Evolutionary conservation across 2,888 invertebrate species (phyloP).

Genomic region (Chirona hameri): DNA sequence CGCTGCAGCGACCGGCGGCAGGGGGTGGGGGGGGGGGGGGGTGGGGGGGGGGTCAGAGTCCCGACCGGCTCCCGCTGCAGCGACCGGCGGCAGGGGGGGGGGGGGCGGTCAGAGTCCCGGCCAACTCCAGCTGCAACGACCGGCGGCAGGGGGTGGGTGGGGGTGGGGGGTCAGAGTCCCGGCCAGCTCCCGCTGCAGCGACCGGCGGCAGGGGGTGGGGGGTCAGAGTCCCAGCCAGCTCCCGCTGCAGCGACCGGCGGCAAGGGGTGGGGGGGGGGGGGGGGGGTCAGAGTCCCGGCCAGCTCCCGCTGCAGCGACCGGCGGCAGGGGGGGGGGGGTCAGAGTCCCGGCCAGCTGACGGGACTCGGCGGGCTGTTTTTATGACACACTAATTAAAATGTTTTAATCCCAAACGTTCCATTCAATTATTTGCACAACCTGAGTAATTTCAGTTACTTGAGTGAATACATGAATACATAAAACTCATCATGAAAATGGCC

Average conservation of each 20-base stretch:
- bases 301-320: constrained; percentile 48
- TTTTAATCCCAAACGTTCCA: too few relatives aligned
- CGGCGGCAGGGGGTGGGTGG: not conserved
- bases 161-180: constrained; percentile 46
- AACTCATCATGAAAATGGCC: too few relatives aligned
- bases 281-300: constrained; percentile 48
- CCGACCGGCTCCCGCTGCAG: constrained; percentile 55
- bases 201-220: not conserved
- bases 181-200: constrained; percentile 50
- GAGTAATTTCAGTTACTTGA: too few relatives aligned
- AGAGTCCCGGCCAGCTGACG: not conserved
- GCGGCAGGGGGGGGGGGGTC: not conserved
- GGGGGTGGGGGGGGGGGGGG: not conserved
- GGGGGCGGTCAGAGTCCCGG: constrained; percentile 48
- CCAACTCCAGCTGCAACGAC: constrained; percentile 49
- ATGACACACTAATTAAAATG: too few relatives aligned
- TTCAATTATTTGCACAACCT: too few relatives aligned
- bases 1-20: constrained; percentile 42
- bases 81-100: not conserved
- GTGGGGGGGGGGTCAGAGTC: not conserved
- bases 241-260: constrained; percentile 43
- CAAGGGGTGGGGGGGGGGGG: not conserved
- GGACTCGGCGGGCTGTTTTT: too few relatives aligned
- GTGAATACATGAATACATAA: too few relatives aligned
- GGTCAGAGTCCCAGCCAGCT: constrained; percentile 52